Conservation (phyloP, 2,888 invertebrate genomes). For the Mylabris sibirica region DNA sequence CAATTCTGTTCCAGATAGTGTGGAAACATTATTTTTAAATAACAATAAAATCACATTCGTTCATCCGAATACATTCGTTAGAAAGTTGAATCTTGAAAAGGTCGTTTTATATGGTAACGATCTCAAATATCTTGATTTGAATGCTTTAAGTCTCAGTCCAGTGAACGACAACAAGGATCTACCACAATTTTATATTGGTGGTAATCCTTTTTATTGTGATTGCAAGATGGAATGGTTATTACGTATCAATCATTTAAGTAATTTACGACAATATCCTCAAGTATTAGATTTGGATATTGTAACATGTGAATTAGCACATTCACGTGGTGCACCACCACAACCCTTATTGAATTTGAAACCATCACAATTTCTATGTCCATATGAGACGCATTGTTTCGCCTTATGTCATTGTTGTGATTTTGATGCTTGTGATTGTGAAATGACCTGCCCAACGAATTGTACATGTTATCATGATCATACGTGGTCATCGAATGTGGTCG, state of each 20-base stretch:
- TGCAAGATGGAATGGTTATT: conserved; percentile 93
- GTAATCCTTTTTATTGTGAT: conserved; percentile 87
- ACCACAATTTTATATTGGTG: conserved; percentile 84
- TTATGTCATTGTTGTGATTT: conserved; percentile 91
- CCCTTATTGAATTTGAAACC: conserved; percentile 81
- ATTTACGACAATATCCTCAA: conserved; percentile 83
- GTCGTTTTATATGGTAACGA: conserved; percentile 77
- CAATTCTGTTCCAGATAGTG: conserved; percentile 83
- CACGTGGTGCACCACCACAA: conserved; percentile 69
- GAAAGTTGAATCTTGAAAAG: conserved; percentile 84
- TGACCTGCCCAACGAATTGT: conserved; percentile 88
- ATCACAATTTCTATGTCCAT: conserved; percentile 85
- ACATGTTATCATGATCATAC: conserved; percentile 89
- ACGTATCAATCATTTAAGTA: conserved; percentile 78
- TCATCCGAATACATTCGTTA: conserved; percentile 81
- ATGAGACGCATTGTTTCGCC: conserved; percentile 85
- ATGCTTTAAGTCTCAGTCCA: conserved; percentile 73
- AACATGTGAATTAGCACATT: conserved; percentile 77
- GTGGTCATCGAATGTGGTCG: conserved; percentile 86
- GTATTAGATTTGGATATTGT: conserved; percentile 86
- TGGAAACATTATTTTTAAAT: conserved; percentile 79
- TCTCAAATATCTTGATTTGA: conserved; percentile 76
- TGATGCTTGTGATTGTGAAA: conserved; percentile 91
- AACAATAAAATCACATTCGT: conserved; percentile 84
- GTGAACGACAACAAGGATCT: conserved; percentile 76